phyloP scores from a whole-genome alignment of 2,113 vertebrate species.

The Lontra canadensis region DNA sequence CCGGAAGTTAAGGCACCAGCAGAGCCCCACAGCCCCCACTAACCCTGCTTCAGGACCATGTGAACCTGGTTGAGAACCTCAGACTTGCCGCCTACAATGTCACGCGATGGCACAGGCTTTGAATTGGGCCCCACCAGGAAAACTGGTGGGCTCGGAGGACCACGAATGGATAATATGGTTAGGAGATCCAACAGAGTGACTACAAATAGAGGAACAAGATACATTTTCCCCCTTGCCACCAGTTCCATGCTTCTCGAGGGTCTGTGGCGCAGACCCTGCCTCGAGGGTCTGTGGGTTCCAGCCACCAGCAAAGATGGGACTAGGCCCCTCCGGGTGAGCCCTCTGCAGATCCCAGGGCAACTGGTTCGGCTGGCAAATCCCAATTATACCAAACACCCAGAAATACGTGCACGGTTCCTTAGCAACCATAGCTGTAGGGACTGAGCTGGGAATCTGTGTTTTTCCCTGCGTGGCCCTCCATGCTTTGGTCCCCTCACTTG shows the following conservation, averaged over 20 bases:
- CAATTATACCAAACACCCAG: not conserved
- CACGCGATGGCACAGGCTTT: not conserved
- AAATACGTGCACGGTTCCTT: accelerated
- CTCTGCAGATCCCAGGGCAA: not conserved
- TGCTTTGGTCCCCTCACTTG: not conserved
- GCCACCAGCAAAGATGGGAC: not conserved
- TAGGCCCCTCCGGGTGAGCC: not conserved
- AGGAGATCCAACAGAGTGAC: not conserved
- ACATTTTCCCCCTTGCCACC: not conserved
- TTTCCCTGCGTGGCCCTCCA: accelerated
- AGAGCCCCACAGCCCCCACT: not conserved
- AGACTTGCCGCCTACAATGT: not conserved
- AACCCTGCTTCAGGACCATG: not conserved
- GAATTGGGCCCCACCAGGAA: accelerated
- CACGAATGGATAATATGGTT: not conserved
- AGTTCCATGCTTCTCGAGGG: not conserved
- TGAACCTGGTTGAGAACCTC: not conserved
- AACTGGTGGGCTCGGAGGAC: not conserved
- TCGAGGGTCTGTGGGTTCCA: not conserved
- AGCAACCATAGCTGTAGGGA: not conserved
- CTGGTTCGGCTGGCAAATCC: not conserved
- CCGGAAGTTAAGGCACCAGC: not conserved
- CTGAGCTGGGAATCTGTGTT: not conserved
- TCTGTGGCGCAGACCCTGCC: no score
- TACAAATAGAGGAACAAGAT: not conserved